A percentile compares a stretch with the other conserved stretches of the same genome.
These are phyloP conservation scores for Cyaniris semiargus DNA, from an alignment of 2,888 invertebrate genomes.

Conservation along the genomic window DNA sequence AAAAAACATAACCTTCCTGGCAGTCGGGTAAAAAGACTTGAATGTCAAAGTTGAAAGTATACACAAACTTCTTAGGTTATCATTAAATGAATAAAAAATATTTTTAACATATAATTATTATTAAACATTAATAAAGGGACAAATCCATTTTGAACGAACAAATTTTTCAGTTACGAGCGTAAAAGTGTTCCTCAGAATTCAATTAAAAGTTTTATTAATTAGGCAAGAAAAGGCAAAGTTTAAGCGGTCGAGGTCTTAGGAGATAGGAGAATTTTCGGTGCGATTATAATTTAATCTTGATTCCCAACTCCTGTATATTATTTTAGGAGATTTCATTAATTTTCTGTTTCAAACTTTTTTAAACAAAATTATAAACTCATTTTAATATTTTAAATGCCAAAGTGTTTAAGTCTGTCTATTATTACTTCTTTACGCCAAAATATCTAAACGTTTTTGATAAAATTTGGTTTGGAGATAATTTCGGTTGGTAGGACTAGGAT, in stretches of 20 bases:
- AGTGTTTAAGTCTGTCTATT: too few relatives aligned
- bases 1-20: too few relatives aligned
- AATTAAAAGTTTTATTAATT: constrained; percentile 80
- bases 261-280: constrained; percentile 64
- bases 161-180: constrained; percentile 20
- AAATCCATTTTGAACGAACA: not conserved
- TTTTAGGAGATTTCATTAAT: not conserved
- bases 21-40: too few relatives aligned
- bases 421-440: too few relatives aligned
- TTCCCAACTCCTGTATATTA: constrained; percentile 35
- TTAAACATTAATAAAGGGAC: not conserved
- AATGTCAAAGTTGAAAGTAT: too few relatives aligned
- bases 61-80: too few relatives aligned
- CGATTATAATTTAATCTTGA: constrained; percentile 51
- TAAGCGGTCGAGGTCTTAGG: constrained; percentile 63
- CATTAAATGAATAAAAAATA: too few relatives aligned
- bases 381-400: too few relatives aligned
- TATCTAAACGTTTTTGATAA: too few relatives aligned
- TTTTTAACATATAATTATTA: too few relatives aligned
- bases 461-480: too few relatives aligned
- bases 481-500: too few relatives aligned
- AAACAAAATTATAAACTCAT: not conserved
- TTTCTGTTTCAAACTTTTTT: not conserved
- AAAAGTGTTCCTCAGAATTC: constrained; percentile 67
- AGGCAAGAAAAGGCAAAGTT: constrained; percentile 66